Evolutionary conservation across 2,888 invertebrate genomes (phyloP), one percentile per base, ranked within the genome.

Genomic region (Acronicta leporina): DNA sequence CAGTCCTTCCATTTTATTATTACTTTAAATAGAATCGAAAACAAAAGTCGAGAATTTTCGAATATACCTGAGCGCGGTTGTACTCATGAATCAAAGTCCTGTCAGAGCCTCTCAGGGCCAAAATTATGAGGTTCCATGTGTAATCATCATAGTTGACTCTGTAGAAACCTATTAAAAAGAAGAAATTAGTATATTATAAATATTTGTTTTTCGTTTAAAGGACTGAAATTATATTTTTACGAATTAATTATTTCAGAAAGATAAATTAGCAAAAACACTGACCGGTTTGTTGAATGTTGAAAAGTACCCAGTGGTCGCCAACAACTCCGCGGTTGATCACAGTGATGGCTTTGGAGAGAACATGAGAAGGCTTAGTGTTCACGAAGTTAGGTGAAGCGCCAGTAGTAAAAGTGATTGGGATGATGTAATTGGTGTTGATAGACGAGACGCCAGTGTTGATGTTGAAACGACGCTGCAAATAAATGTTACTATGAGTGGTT

Each of bases 51-150:
- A 30, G 30, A 30, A 30, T 30, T 30, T 30, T 30, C 9, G 27
- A 9, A 30, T 7, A 8, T 30, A 97, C 93, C 90, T 98, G 97
- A 5, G 97, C 97, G 75, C 96, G 95, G 86, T 97, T 97, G 11
- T 96, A 86, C 44, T 95, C 95, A 69, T 96, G 95, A 51, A 97
- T 96, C 0, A 42, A 55, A 9, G 74, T 77, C 44, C 89, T 87
- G 14, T 79, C 63, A 0, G 70, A n/a, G 30, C 87, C 83, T 73
- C 87, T 81, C 57, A 96, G 82, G 27, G 93, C 95, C 1, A 86
- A 57, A 2, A 86, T 84, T 42, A 96, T 94, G 15, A 92, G 84
- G 0, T 91, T 71, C 96, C 96, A 96, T 0, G 95, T 95, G 48
- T 87, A 86, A 0, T 83, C 79, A 73, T 96, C 96, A 73, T 97